Evolutionary conservation across 2,797 vertebrate genomes (phyloP), one percentile per base, ranked within the genome.

Genomic region (Sebastes dallii): DNA sequence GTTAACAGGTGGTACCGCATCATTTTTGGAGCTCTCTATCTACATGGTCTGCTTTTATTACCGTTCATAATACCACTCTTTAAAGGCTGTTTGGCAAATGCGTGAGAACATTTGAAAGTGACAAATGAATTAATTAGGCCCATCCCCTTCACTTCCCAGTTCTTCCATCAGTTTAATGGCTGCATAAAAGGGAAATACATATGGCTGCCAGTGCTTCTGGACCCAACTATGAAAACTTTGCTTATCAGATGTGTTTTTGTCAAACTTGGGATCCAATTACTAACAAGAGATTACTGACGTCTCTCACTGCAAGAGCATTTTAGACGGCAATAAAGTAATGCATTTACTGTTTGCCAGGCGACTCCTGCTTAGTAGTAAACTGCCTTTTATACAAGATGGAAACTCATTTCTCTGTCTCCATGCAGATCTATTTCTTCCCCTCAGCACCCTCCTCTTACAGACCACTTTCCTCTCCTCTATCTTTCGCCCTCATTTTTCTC

Each of bases 91-190:
- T 54, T 89, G 89, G 85, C 84, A 88, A 73, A 78, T 32, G 50
- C 9, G n/a, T 54, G 34, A 72, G 69, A 77, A 84, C 78, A 83
- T 78, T 73, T 84, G 60, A 84, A 84, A 79, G 84, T 88, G 87
- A 90, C 84, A 84, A 90, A 92, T 88, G 59, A 83, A 85, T 83
- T 81, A 13, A 89, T 91, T 83, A 88, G 84, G 73, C 82, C 61
- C 68, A 13, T 70, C 69, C 62, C 20, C 59, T 88, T 79, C 56
- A 70, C 83, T 86, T 88, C 61, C 46, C 46, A 50, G 46, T 70
- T 56, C 58, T 79, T 83, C 79, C 83, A 86, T 88, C 82, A 77
- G 9, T 86, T 86, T 91, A 93, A 91, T 84, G 84, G 86, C 75
- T 58, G 52, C 76, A 54, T 88, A 75, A 86, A 85, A 82, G 54